phyloP scores from a whole-genome alignment of 2,113 vertebrate species.

The Cyprinus carpio region DNA sequence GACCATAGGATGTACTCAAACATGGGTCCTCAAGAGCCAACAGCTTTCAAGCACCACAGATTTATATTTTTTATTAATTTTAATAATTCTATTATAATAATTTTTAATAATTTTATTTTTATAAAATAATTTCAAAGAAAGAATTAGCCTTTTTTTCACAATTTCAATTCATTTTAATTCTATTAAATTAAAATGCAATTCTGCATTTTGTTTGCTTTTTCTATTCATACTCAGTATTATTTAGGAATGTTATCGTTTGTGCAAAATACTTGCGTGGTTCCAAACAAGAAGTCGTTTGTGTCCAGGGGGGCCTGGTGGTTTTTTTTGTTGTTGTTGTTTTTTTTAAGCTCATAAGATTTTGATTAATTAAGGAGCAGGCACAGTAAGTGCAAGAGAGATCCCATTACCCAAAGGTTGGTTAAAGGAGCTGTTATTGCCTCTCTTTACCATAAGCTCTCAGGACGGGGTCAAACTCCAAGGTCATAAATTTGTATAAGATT shows the following conservation, averaged over 20 bases:
- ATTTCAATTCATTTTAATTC: not conserved
- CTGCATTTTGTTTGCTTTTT: not conserved
- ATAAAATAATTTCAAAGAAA: not conserved
- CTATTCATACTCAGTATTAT: not conserved
- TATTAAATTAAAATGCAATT: not conserved
- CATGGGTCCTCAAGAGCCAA: not conserved
- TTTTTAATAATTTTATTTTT: not conserved
- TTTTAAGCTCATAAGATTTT: conserved; percentile 44
- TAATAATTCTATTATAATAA: not conserved
- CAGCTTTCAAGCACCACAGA: not conserved
- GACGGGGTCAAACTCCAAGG: conserved; percentile 43
- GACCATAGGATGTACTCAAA: not conserved
- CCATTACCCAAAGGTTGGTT: conserved; percentile 23
- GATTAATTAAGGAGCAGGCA: conserved; percentile 44
- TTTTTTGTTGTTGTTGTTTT: too few species aligned
- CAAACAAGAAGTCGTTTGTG: conserved; percentile 39
- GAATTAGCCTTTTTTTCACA: not conserved
- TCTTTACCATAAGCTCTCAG: conserved; percentile 51
- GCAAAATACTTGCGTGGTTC: conserved; percentile 6
- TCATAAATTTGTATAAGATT: conserved; percentile 54
- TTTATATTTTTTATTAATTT: not conserved
- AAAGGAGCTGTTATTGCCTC: conserved; percentile 40
- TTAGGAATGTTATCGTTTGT: conserved; percentile 10
- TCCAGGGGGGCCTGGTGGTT: conserved; percentile 36
- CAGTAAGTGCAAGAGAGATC: not conserved